These are phyloP conservation scores for Latheticus oryzae DNA, from an alignment of 2,888 invertebrate genomes.

Conservation along the genomic window DNA sequence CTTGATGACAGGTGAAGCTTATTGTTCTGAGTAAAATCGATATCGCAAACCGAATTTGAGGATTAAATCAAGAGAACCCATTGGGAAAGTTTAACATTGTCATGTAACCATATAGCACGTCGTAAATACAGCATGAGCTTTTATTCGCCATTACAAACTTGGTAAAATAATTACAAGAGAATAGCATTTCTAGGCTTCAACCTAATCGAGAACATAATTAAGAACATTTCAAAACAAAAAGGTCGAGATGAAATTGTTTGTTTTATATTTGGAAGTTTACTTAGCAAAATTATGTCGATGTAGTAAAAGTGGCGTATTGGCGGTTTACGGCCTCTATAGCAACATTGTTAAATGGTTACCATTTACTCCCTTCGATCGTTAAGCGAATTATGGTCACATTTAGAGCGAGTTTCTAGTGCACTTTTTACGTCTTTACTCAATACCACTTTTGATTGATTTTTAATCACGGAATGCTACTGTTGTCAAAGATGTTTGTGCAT, in stretches of 20 bases:
- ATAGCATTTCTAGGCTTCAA: not conserved
- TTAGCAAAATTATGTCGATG: slow-evolving; percentile 27
- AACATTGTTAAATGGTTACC: slow-evolving; percentile 41
- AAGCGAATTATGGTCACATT: slow-evolving; percentile 41
- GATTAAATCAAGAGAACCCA: slow-evolving; percentile 13
- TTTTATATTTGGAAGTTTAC: slow-evolving; percentile 20
- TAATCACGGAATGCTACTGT: slow-evolving; percentile 11
- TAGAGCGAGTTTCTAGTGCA: slow-evolving; percentile 12
- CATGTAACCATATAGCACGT: slow-evolving; percentile 19
- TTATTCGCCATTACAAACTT: too few relatives aligned
- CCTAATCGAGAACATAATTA: slow-evolving; percentile 11
- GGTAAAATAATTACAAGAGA: slow-evolving; percentile 10
- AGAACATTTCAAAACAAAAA: not conserved
- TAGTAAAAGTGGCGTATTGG: slow-evolving; percentile 8
- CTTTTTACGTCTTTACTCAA: slow-evolving; percentile 25
- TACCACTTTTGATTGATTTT: slow-evolving; percentile 16
- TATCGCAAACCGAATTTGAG: slow-evolving; percentile 31
- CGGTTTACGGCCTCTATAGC: slow-evolving; percentile 30
- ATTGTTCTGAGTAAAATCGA: slow-evolving; percentile 36
- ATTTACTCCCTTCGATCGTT: slow-evolving; percentile 40
- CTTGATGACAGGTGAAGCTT: slow-evolving; percentile 41
- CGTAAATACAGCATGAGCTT: slow-evolving; percentile 19
- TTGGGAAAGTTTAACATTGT: slow-evolving; percentile 31
- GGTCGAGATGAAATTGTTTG: slow-evolving; percentile 22
- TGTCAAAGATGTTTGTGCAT: too few relatives aligned